These are phyloP conservation scores for Clanis bilineata DNA, from an alignment of 2,888 invertebrate species.

Conservation along the genomic window DNA sequence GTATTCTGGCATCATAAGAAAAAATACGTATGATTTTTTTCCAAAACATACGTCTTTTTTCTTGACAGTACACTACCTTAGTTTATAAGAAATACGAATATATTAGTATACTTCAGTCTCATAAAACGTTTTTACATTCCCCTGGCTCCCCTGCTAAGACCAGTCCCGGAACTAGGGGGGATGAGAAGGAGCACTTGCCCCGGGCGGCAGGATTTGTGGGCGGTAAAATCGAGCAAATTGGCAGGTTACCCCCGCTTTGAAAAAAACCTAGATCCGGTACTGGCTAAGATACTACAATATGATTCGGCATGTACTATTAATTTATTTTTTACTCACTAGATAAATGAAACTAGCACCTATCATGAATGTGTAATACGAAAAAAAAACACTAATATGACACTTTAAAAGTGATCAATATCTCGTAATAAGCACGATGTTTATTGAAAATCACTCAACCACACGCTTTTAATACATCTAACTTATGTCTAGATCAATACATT, in stretches of 20 bases:
- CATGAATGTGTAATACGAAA: neutral
- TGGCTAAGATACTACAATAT: conserved; percentile 51
- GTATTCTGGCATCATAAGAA: no score
- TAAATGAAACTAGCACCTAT: conserved; percentile 21
- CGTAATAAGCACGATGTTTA: neutral
- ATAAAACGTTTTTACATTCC: conserved; percentile 35
- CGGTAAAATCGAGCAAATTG: no score
- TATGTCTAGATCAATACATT: conserved; percentile 9
- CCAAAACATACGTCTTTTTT: no score
- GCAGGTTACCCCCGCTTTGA: no score
- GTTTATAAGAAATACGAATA: neutral
- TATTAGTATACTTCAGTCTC: conserved; percentile 38
- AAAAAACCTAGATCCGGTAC: no score
- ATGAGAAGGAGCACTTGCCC: no score
- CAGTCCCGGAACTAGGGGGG: no score
- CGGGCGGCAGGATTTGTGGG: no score
- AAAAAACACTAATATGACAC: neutral
- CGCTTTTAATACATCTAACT: conserved; percentile 9
- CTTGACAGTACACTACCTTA: no score
- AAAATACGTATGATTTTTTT: no score
- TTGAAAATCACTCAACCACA: conserved; percentile 6
- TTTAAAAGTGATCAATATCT: neutral
- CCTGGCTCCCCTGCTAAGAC: no score
- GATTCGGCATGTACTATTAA: conserved; percentile 18
- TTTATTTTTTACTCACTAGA: conserved; percentile 55